Conservation (phyloP, 92 coral and sea anemone species). For the Palythoa grandiflora region DNA sequence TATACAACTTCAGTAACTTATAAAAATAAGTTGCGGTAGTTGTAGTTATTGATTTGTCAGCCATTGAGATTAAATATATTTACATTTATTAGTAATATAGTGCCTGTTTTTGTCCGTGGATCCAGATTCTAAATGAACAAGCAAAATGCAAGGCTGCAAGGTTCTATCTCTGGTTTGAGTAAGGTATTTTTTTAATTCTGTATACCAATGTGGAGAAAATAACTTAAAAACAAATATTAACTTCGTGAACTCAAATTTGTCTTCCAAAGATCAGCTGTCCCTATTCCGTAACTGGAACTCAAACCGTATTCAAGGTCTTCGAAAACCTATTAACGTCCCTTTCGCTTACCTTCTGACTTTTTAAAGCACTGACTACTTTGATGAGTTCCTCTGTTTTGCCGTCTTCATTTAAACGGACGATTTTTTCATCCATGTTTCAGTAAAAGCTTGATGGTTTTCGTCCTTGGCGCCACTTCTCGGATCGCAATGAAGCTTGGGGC, state of each 20-base stretch:
- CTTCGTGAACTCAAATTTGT: neutral
- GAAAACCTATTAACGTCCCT: neutral
- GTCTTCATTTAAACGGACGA: slow-evolving; percentile 75
- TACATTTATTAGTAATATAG: too few relatives aligned
- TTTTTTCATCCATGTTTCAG: slow-evolving; percentile 80
- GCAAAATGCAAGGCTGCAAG: too few relatives aligned
- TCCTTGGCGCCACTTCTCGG: slow-evolving; percentile 73
- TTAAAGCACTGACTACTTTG: slow-evolving; percentile 61
- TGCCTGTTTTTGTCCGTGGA: too few relatives aligned
- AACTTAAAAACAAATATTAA: neutral
- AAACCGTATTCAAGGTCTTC: neutral
- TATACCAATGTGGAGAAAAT: neutral
- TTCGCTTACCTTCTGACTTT: slow-evolving; percentile 73
- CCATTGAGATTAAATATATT: too few relatives aligned
- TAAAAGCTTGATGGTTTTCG: slow-evolving; percentile 28
- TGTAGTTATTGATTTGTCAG: too few relatives aligned
- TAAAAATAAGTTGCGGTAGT: too few relatives aligned
- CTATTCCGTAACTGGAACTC: neutral
- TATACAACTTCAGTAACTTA: too few relatives aligned
- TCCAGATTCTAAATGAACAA: too few relatives aligned
- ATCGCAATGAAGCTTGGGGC: slow-evolving; percentile 53
- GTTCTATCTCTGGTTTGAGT: neutral
- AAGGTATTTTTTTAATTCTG: neutral
- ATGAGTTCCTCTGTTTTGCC: slow-evolving; percentile 61
- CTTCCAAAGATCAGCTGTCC: neutral